phyloP scores from a whole-genome alignment of 1,140 invertebrate genomes.

The Tetraneura akinire region DNA sequence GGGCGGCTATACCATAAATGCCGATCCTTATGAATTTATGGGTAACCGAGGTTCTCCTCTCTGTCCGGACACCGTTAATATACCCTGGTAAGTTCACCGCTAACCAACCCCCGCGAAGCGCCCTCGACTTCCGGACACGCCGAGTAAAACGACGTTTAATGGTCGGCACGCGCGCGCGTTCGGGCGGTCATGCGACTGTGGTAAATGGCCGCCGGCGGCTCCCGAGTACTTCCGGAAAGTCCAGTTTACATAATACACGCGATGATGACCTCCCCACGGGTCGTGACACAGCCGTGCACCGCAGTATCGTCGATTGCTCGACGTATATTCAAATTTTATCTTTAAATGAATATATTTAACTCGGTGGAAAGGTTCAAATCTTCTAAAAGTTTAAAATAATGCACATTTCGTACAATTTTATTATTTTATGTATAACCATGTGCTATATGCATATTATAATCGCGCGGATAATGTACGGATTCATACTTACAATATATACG shows the following conservation, averaged over 20 bases:
- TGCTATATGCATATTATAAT: too few species aligned
- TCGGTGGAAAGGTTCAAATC: too few species aligned
- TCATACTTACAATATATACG: too few species aligned
- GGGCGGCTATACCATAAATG: not conserved
- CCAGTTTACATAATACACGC: slow-evolving; percentile 20
- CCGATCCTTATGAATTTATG: slow-evolving; percentile 47
- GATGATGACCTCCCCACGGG: too few species aligned
- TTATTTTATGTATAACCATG: too few species aligned
- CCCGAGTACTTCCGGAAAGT: not conserved
- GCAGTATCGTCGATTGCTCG: too few species aligned
- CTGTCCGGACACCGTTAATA: slow-evolving; percentile 9
- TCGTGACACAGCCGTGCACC: not conserved
- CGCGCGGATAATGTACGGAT: too few species aligned
- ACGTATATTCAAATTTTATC: too few species aligned
- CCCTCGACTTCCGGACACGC: slow-evolving; percentile 11
- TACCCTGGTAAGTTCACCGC: slow-evolving; percentile 24
- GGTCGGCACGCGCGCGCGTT: not conserved
- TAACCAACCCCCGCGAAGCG: slow-evolving; percentile 28
- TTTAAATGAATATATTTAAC: too few species aligned
- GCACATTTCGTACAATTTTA: too few species aligned
- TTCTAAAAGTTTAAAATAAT: too few species aligned
- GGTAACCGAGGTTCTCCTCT: not conserved
- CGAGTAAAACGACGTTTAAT: slow-evolving; percentile 31
- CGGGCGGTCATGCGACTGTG: too few species aligned
- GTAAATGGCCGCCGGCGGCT: not conserved